Evolutionary conservation across 2,888 invertebrate species (phyloP).

Genomic region (Nineta flava): DNA sequence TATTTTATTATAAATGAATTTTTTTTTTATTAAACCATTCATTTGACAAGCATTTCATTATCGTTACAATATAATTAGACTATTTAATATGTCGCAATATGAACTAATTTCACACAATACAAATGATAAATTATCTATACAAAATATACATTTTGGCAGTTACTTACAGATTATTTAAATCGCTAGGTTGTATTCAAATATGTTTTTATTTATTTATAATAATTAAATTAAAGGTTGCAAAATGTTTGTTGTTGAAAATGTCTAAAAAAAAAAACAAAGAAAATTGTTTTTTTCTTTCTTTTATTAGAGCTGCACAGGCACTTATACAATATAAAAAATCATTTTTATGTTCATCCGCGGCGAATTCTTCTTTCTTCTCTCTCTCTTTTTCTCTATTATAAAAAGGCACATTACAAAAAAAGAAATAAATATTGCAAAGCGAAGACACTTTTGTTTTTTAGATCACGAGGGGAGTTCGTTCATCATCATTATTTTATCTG

Average conservation of each 20-base stretch:
- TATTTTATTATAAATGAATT: conserved; percentile 2
- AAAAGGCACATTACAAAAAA: conserved; percentile 5
- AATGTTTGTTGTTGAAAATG: neutral
- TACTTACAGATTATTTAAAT: conserved; percentile 5
- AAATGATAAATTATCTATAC: conserved; percentile 6
- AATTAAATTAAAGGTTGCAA: neutral
- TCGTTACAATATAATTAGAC: conserved; percentile 3
- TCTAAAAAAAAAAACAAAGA: neutral
- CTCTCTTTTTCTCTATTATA: neutral
- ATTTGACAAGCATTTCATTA: conserved; percentile 8
- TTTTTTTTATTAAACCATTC: conserved; percentile 8
- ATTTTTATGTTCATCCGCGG: too few species aligned
- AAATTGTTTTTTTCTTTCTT: neutral
- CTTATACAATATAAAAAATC: conserved; percentile 3
- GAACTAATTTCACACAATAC: conserved; percentile 3
- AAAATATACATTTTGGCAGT: conserved; percentile 8
- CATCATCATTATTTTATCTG: neutral
- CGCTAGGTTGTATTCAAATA: neutral
- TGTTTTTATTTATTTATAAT: neutral
- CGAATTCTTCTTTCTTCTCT: too few species aligned
- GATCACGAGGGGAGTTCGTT: neutral
- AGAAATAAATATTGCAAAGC: conserved; percentile 2
- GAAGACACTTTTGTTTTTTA: conserved; percentile 5
- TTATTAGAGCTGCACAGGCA: conserved; percentile 4
- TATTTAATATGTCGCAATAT: conserved; percentile 3